These are phyloP conservation scores for Sylvilagus floridanus DNA, from an alignment of 2,797 vertebrate genomes.

Conservation along the genomic window DNA sequence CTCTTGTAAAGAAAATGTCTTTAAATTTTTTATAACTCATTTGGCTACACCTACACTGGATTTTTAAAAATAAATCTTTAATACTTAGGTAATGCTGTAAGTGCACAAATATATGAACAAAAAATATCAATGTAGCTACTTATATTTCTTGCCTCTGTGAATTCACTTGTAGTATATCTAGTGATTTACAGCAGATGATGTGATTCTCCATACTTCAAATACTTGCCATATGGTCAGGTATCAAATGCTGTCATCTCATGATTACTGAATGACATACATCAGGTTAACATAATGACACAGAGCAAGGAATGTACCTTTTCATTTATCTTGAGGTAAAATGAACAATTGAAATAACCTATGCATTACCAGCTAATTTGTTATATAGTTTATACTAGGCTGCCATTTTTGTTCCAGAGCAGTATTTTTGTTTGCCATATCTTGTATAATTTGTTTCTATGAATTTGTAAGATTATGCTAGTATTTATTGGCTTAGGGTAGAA, in stretches of 20 bases:
- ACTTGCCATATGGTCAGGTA: conserved; percentile 90
- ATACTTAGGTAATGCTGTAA: conserved; percentile 77
- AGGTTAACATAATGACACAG: conserved; percentile 90
- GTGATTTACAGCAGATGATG: conserved; percentile 90
- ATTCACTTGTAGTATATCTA: conserved; percentile 88
- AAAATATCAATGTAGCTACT: conserved; percentile 79
- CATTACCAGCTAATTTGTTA: conserved; percentile 84
- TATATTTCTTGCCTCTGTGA: conserved; percentile 85
- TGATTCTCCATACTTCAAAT: conserved; percentile 87
- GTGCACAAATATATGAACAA: conserved; percentile 73
- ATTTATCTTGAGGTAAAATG: conserved; percentile 87
- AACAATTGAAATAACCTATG: conserved; percentile 87
- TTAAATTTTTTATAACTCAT: conserved; percentile 76
- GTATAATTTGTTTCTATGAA: conserved; percentile 87
- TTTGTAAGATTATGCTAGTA: conserved; percentile 88
- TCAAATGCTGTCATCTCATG: conserved; percentile 90
- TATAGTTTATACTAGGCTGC: conserved; percentile 87
- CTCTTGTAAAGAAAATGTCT: conserved; percentile 77
- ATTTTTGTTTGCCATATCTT: conserved; percentile 92
- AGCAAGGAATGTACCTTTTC: conserved; percentile 85
- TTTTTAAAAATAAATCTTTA: conserved; percentile 80
- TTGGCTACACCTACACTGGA: conserved; percentile 65
- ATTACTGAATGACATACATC: conserved; percentile 91
- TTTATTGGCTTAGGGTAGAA: conserved; percentile 90
- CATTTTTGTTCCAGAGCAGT: conserved; percentile 88